Base-by-base conservation (phyloP, 2,113 vertebrate genomes). In the Grantiella picta region DNA sequence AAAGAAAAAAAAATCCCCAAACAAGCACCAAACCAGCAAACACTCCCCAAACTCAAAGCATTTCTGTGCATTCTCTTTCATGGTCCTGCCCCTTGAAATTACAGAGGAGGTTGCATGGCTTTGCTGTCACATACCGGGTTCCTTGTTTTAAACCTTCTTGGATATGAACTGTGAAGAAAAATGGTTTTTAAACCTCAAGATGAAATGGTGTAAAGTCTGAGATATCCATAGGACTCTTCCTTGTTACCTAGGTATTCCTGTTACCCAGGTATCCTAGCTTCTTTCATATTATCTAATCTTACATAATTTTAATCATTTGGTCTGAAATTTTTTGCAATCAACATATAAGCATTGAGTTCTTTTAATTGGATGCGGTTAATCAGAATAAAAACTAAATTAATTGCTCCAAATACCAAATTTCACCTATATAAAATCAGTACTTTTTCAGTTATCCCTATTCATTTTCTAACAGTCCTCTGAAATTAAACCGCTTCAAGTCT, bases 231-330 rank as follows among this genome's bases (percentile, higher is more conserved):
- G 42, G 15, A 42, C 13, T 82, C 12, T 4, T 50, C 36, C 9
- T 50, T 82, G 31, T 47, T 72, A 33, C 11, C 6, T 66, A 35
- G 15, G 7, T 20, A 3, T 49, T 50, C 3, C 33, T 71, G 27
- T 56, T 71, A 31, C 11, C 8, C 54, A 35, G 10, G 2, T 50
- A 45, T 59, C 5, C 1, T n/a, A 28, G 72, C 3, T 42, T 20
- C 36, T 61, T 69, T 38, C 6, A 4, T 70, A 16, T 71, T 89
- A 36, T 14, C 10, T 4, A 28, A 1, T 38, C 6, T 64, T 50
- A 11, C 0, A 0, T 28, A 5, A 25, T 36, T 56, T 59, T 68
- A 56, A 44, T 23, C 0, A 16, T 40, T 68, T 68, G 5, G 0
- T 35, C 8, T 66, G 38, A 66, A 17, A 8, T 54, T 20, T 33